Percentiles rank a stretch among this genome's conserved stretches.
Evolutionary conservation across 2,888 invertebrate genomes (phyloP).

Genomic region (Ochlodes sylvanus): DNA sequence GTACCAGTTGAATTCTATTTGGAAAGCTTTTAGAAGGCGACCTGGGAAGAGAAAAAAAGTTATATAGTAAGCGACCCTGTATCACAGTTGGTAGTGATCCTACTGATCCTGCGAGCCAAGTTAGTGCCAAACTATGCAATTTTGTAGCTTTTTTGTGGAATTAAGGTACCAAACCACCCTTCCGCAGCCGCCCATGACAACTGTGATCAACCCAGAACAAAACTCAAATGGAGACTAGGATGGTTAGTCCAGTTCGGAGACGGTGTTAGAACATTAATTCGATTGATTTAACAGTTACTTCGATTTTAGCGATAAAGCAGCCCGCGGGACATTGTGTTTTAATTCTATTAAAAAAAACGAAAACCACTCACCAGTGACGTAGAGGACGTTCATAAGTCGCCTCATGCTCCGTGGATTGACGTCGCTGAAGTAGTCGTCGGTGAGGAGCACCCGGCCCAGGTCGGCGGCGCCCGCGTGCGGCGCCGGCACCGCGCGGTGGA

Average conservation of each 20-base stretch:
- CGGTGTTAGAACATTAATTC: too few relatives aligned
- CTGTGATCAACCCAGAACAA: too few relatives aligned
- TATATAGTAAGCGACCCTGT: too few relatives aligned
- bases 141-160: too few relatives aligned
- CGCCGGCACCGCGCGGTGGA: constrained; percentile 86
- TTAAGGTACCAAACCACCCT: too few relatives aligned
- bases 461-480: constrained; percentile 87
- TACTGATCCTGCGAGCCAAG: too few relatives aligned
- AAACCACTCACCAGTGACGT: constrained; percentile 91
- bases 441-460: constrained; percentile 92
- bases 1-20: constrained; percentile 99
- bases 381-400: constrained; percentile 98
- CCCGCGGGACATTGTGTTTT: not conserved
- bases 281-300: not conserved
- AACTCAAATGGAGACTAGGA: too few relatives aligned
- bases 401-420: constrained; percentile 99
- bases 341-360: not conserved
- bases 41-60: constrained; percentile 83
- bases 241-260: too few relatives aligned
- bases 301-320: not conserved
- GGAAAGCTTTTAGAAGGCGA: constrained; percentile 98
- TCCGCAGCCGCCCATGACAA: too few relatives aligned
- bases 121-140: too few relatives aligned
- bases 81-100: too few relatives aligned
- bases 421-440: constrained; percentile 99